Conservation (phyloP, 2,113 vertebrate species). For the Sterrhoptilus dennistouni region DNA sequence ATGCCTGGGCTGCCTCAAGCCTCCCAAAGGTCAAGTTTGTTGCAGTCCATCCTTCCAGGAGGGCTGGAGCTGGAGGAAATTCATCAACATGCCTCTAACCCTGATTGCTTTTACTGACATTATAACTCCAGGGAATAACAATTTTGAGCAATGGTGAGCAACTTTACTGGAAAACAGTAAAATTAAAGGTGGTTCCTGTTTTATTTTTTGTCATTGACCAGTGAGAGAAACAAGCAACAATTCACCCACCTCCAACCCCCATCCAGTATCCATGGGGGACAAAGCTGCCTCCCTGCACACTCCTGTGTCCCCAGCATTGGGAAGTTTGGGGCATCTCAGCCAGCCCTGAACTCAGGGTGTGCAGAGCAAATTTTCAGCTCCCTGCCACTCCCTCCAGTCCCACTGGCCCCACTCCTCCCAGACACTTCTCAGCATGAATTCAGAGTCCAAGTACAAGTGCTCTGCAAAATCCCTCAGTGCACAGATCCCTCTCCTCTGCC, state of each 20-base stretch:
- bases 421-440: not conserved
- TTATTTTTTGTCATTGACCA: not conserved
- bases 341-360: not conserved
- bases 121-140: not conserved
- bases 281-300: accelerated
- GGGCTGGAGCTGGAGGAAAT: not conserved
- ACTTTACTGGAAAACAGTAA: not conserved
- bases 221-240: not conserved
- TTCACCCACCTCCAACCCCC: not conserved
- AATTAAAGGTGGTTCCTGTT: not conserved
- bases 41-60: not conserved
- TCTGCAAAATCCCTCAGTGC: not conserved
- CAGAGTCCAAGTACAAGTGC: not conserved
- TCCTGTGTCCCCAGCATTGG: not conserved
- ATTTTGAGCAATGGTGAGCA: not conserved
- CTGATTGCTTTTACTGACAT: not conserved
- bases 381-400: not conserved
- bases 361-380: not conserved
- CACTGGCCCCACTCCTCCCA: not conserved
- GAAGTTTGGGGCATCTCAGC: not conserved
- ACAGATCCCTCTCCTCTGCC: not conserved
- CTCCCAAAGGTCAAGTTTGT: not conserved
- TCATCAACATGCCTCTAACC: not conserved
- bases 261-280: not conserved
- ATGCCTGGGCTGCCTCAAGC: not conserved